Evolutionary conservation across 2,888 invertebrate genomes (phyloP).

Genomic region (Alentia gelatinosa): DNA sequence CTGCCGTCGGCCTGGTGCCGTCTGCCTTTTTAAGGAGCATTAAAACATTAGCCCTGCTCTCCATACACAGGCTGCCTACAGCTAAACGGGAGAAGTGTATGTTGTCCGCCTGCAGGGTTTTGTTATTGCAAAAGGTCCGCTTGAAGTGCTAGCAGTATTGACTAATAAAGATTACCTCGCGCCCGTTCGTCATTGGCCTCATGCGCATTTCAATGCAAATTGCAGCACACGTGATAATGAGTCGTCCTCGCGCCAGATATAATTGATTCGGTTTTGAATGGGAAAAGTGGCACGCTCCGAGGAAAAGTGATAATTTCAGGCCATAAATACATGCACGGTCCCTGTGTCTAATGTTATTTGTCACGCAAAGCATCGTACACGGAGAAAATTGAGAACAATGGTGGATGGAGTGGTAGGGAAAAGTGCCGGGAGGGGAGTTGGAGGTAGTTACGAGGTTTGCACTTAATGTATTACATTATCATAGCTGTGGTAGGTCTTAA

Average conservation of each 20-base stretch:
- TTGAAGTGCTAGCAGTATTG: not conserved
- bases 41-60: not conserved
- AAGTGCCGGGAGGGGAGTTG: not conserved
- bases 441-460: not conserved
- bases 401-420: not conserved
- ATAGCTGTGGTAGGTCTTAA: not conserved
- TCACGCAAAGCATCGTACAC: not conserved
- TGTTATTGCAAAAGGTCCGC: not conserved
- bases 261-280: slow-evolving; percentile 33
- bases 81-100: too few relatives aligned
- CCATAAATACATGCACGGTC: not conserved
- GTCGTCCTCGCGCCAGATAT: not conserved
- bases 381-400: not conserved
- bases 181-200: not conserved
- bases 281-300: slow-evolving; percentile 9
- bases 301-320: not conserved
- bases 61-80: not conserved
- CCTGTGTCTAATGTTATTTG: not conserved
- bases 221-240: slow-evolving; percentile 3
- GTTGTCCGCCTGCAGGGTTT: too few relatives aligned
- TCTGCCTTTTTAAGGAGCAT: not conserved
- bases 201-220: slow-evolving; percentile 30
- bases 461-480: slow-evolving; percentile 13
- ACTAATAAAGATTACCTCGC: not conserved
- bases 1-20: not conserved